Base-by-base conservation (phyloP, 2,888 invertebrate species). In the Notodonta dromedarius region DNA sequence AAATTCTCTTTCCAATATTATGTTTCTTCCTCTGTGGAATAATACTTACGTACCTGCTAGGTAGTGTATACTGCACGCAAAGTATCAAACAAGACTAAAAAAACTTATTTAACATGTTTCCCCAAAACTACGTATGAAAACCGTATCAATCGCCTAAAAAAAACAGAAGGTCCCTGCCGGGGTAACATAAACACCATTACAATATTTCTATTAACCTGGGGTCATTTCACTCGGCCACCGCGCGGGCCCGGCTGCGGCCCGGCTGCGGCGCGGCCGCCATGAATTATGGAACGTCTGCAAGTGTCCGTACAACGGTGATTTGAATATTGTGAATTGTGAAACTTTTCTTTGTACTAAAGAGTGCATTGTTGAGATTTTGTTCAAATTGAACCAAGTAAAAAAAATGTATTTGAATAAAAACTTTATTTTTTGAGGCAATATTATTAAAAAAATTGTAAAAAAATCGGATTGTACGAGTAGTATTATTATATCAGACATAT, bases 121-220 rank as follows among this genome's bases (percentile, higher is more conserved):
- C 16, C 2, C 3, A 50, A 50, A 52, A 5, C 39, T 14, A 9
- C 39, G 13, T 13, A 32, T 13, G 6, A 54, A 54, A 54, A 54
- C 11, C 14, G 35, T 52, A 52, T 63, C 66, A 64, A 62, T 54
- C 61, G 55, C 57, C 58, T 70, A 69, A 67, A 68, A n/a, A 72
- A 70, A 70, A 70, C 59, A 71, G 62, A 61, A 59, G 40, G 35
- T 58, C 48, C 62, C 32, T 60, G 56, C 54, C 61, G 66, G 61
- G 62, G 76, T 65, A 76, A 76, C 65, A 78, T 72, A 79, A 78
- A 79, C 76, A 78, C 66, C 73, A 77, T 77, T 77, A 74, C 63
- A 73, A 67, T 69, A 78, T 82, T 85, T 86, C 84, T 85, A 87
- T 89, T 88, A 90, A 90, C 90, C 89, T 89, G 88, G 80, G 86